These are phyloP conservation scores for Corythornis madagascariensis DNA, from an alignment of 2,113 vertebrate species.

Conservation along the genomic window DNA sequence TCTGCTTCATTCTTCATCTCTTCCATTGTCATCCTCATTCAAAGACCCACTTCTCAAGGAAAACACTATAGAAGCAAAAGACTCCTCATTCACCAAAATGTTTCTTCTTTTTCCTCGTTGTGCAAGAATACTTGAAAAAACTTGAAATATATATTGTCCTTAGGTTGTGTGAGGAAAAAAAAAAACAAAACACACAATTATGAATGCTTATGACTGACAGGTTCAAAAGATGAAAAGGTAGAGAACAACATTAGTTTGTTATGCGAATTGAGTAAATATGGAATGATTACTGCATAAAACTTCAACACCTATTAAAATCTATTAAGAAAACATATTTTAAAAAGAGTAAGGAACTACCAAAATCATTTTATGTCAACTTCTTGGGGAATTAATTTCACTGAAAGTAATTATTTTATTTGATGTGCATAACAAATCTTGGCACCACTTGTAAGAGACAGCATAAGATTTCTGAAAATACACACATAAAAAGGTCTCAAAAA, in stretches of 20 bases:
- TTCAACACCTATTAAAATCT: not conserved
- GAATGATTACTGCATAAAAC: not conserved
- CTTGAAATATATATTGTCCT: constrained; percentile 48
- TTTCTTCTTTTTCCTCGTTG: constrained; percentile 58
- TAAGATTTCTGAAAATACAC: not conserved
- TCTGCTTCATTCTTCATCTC: constrained; percentile 96
- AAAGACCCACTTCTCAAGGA: constrained; percentile 81
- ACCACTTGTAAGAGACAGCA: not conserved
- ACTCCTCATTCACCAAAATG: constrained; percentile 80
- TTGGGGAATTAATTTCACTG: not conserved
- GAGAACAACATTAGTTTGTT: not conserved
- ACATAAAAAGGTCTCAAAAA: not conserved
- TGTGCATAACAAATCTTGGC: not conserved
- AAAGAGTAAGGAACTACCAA: not conserved
- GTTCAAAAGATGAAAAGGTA: not conserved
- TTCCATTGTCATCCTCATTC: constrained; percentile 98
- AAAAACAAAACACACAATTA: not conserved
- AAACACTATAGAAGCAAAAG: constrained; percentile 79
- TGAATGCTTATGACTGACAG: not conserved
- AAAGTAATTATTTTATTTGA: not conserved
- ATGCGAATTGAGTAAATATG: not conserved
- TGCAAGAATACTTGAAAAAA: constrained; percentile 46
- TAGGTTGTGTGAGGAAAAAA: not conserved
- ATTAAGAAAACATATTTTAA: not conserved
- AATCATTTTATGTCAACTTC: not conserved